Evolutionary conservation across 1,140 invertebrate species (phyloP), one percentile per base, ranked within the genome.

Genomic region (Hylyphantes graminicola): DNA sequence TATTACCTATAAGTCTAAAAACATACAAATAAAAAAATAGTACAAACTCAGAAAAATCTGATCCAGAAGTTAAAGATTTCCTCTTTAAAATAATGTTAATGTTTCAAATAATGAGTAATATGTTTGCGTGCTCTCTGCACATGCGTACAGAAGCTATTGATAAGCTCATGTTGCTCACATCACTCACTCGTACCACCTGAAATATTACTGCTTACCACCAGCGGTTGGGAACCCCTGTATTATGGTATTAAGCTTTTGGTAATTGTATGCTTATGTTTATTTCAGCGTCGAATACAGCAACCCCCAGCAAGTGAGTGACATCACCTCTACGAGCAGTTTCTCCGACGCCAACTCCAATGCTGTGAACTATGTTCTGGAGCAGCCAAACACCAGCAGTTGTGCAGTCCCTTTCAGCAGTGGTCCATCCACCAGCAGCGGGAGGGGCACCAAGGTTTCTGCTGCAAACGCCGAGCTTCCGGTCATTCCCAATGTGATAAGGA

Each of bases 401-500:
- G 64, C 84, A 15, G 67, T 80, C 7, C 74, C 79, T 13, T 75
- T 65, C 21, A 85, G 19, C 70, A 54, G 51, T 15, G 17, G 61
- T 57, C 57, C 81, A n/a, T 57, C 78, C 2, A 75, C 54, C 21
- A 85, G 7, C 13, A 51, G 73, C 13, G 61, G 48, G n/a, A 17
- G 19, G 0, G 21, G 65, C 10, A 65, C 35, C 51, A 53, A 35
- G 17, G 61, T 17, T 10, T 57, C 48, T 13, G 13, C 76, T 12
- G 63, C 64, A 3, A 74, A 54, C 51, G 59, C 54, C 9, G 63
- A 76, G 12, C 54, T 73, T 64, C 74, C 82, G 6, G 74, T 75
- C 51, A 75, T 77, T 53, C 63, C 73, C 4, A 92, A 92, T 88
- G 92, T 93, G 89, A 92, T 94, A 87, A 91, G 93, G 87, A 92